A percentile compares a stretch with the other conserved stretches of the same genome.
Evolutionary conservation across 2,113 vertebrate genomes (phyloP).

Genomic region (Charadrius vociferus): DNA sequence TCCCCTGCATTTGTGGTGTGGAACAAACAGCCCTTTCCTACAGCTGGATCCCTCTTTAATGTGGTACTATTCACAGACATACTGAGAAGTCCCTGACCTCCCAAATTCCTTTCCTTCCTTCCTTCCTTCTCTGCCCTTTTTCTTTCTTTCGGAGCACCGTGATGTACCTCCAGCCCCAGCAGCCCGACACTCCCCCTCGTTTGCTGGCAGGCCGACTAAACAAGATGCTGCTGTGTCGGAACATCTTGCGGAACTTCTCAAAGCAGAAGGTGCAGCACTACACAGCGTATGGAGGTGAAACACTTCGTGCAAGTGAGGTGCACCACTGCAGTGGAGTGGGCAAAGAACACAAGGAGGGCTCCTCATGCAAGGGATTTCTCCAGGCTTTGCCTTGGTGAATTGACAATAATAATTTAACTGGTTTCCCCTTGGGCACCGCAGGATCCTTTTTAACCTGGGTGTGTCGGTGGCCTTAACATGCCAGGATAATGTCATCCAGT

Average conservation of each 20-base stretch:
- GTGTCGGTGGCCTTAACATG: background rate
- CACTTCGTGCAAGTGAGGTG: background rate
- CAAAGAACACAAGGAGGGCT: accelerated
- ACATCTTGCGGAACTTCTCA: background rate
- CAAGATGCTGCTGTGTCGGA: background rate
- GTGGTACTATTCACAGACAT: background rate
- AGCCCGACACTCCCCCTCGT: accelerated
- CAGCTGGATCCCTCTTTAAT: background rate
- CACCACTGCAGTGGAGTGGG: background rate
- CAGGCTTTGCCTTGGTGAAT: background rate
- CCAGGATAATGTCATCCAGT: background rate
- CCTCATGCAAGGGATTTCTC: background rate
- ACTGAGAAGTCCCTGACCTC: background rate
- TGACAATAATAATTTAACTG: background rate
- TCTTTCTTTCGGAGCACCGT: background rate
- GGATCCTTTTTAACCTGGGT: background rate
- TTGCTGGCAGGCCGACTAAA: background rate
- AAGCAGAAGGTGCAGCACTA: background rate
- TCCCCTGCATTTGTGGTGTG: background rate
- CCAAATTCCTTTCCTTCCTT: background rate
- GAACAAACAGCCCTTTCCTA: background rate
- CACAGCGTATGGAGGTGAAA: background rate
- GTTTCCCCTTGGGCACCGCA: background rate
- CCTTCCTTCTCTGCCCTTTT: background rate
- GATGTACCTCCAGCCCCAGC: background rate